Evolutionary conservation across 2,797 vertebrate genomes (phyloP).

Genomic region (Atherinosoma microstoma): DNA sequence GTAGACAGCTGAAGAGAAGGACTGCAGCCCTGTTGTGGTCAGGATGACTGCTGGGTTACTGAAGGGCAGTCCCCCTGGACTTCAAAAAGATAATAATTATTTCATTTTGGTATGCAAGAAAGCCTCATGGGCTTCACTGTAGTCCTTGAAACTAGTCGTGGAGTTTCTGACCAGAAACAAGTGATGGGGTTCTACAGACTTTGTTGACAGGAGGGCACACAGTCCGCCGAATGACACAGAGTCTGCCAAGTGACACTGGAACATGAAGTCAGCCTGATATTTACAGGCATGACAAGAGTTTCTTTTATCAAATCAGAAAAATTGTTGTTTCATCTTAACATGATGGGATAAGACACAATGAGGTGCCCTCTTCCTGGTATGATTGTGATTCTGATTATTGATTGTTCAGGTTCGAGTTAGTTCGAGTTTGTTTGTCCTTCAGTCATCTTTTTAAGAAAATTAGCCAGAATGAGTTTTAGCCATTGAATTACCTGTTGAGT

Average conservation of each 20-base stretch:
- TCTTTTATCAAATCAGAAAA: background rate
- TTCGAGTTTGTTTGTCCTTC: background rate
- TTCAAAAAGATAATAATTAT: too few species aligned
- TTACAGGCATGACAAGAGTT: constrained; percentile 2
- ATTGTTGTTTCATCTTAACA: background rate
- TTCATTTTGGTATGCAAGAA: background rate
- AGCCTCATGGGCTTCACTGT: background rate
- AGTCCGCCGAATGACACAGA: constrained; percentile 64
- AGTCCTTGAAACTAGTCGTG: too few species aligned
- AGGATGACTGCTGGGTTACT: too few species aligned
- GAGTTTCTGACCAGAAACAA: background rate
- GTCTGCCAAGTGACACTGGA: constrained; percentile 36
- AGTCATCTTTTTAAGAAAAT: background rate
- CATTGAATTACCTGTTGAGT: background rate
- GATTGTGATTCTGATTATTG: background rate
- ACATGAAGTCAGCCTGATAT: constrained; percentile 15
- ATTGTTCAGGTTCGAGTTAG: accelerated
- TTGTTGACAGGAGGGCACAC: constrained; percentile 54
- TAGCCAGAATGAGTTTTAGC: background rate
- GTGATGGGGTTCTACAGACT: constrained; percentile 27
- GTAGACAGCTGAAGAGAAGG: constrained; percentile 13
- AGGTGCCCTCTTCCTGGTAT: constrained; percentile 4
- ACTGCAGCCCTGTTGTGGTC: constrained; percentile 27
- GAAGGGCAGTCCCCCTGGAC: too few species aligned
- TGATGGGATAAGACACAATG: constrained; percentile 23